Conservation (phyloP, 2,113 vertebrate species). For the Platycercus adscitus region DNA sequence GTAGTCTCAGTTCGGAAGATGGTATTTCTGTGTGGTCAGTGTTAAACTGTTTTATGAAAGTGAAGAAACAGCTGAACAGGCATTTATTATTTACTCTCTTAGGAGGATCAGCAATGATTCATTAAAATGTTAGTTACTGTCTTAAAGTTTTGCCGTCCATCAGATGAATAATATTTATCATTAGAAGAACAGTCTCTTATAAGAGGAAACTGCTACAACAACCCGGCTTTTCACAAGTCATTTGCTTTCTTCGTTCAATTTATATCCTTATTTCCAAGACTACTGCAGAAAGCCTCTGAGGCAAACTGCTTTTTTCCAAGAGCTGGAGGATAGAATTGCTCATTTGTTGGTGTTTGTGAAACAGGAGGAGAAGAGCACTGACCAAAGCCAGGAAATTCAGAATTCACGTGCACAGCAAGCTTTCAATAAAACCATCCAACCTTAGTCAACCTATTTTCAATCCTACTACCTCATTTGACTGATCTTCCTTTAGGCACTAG, state of each 20-base stretch:
- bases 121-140: not conserved
- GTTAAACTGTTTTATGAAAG: not conserved
- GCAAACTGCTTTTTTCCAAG: not conserved
- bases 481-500: not conserved
- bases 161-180: not conserved
- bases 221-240: not conserved
- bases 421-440: not conserved
- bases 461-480: not conserved
- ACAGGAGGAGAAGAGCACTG: not conserved
- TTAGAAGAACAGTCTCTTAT: not conserved
- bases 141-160: not conserved
- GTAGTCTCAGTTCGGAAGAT: not conserved
- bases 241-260: not conserved
- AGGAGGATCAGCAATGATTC: not conserved
- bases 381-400: not conserved
- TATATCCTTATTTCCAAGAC: not conserved
- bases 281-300: not conserved
- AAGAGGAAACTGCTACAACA: not conserved
- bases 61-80: not conserved
- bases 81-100: not conserved
- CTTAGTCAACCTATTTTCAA: not conserved
- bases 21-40: not conserved
- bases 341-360: not conserved
- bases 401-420: not conserved
- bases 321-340: not conserved